Percentiles rank a stretch among this genome's conserved stretches.
Evolutionary conservation across 2,797 vertebrate genomes (phyloP).

Genomic region (Centroberyx gerrardi): DNA sequence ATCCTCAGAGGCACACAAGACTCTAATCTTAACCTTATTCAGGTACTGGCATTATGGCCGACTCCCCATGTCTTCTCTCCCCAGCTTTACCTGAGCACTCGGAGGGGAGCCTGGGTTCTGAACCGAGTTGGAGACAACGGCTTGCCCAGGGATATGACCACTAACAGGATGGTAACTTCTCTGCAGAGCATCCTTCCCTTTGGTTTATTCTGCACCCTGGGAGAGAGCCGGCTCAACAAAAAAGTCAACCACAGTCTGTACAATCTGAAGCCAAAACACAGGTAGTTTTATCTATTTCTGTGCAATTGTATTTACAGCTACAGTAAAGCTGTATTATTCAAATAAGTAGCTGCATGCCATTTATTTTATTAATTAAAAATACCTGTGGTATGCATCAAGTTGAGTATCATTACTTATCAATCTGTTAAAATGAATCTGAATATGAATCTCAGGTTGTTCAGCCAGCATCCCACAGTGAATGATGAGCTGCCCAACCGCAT

Average conservation of each 20-base stretch:
- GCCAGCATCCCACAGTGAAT: slow-evolving; percentile 85
- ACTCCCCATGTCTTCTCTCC: background rate
- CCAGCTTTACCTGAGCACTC: slow-evolving; percentile 88
- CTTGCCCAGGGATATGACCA: slow-evolving; percentile 73
- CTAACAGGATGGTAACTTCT: background rate
- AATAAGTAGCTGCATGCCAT: no score
- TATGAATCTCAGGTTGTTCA: slow-evolving; percentile 80
- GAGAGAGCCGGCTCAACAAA: slow-evolving; percentile 74
- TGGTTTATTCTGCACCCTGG: slow-evolving; percentile 44
- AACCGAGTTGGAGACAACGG: slow-evolving; percentile 83
- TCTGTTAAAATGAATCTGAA: background rate
- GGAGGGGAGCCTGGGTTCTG: slow-evolving; percentile 85
- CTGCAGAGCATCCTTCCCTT: slow-evolving; percentile 46
- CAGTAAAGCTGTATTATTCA: no score
- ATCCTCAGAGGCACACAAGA: background rate
- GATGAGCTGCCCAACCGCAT: slow-evolving; percentile 89
- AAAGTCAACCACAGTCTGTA: slow-evolving; percentile 84
- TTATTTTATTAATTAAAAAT: background rate
- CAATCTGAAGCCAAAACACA: slow-evolving; percentile 91
- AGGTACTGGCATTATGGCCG: background rate
- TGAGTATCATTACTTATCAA: background rate
- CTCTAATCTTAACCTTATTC: background rate
- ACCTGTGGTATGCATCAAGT: background rate
- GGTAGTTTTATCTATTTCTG: slow-evolving; percentile 75
- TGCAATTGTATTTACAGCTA: background rate